Percentiles rank a stretch among this genome's conserved stretches.
Evolutionary conservation across 2,797 vertebrate species (phyloP).

Genomic region (Apogon hyalosoma): DNA sequence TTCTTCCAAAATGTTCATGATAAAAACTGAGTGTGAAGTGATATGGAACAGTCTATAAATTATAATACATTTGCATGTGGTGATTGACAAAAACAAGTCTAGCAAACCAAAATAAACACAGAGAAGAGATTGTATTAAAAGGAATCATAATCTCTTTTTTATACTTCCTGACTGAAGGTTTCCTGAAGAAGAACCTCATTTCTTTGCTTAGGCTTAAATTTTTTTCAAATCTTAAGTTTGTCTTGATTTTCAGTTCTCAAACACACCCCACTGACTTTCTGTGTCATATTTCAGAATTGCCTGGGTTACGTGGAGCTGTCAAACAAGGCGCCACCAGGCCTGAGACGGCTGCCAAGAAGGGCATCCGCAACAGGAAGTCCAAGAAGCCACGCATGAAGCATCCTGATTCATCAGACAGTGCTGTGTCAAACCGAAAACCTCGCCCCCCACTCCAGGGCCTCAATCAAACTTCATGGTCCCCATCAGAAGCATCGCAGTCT

Average conservation of each 20-base stretch:
- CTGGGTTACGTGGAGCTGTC: slow-evolving; percentile 70
- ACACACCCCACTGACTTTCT: neutral
- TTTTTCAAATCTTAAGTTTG: neutral
- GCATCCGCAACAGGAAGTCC: slow-evolving; percentile 88
- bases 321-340: slow-evolving; percentile 76
- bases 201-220: neutral
- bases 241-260: neutral
- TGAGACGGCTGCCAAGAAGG: slow-evolving; percentile 85
- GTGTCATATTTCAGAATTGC: slow-evolving; percentile 38
- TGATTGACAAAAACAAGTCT: too few relatives aligned
- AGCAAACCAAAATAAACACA: too few relatives aligned
- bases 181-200: neutral
- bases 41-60: too few relatives aligned
- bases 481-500: slow-evolving; percentile 88
- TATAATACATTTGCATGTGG: too few relatives aligned
- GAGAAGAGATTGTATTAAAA: too few relatives aligned
- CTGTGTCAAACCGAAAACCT: slow-evolving; percentile 85
- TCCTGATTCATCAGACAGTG: slow-evolving; percentile 90
- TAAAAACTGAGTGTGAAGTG: too few relatives aligned
- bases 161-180: too few relatives aligned
- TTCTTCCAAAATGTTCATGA: too few relatives aligned
- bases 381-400: slow-evolving; percentile 90
- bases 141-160: too few relatives aligned
- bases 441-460: slow-evolving; percentile 87
- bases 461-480: slow-evolving; percentile 92